These are phyloP conservation scores for Pseudochaenichthys georgianus DNA, from an alignment of 2,797 vertebrate genomes.

Conservation along the genomic window DNA sequence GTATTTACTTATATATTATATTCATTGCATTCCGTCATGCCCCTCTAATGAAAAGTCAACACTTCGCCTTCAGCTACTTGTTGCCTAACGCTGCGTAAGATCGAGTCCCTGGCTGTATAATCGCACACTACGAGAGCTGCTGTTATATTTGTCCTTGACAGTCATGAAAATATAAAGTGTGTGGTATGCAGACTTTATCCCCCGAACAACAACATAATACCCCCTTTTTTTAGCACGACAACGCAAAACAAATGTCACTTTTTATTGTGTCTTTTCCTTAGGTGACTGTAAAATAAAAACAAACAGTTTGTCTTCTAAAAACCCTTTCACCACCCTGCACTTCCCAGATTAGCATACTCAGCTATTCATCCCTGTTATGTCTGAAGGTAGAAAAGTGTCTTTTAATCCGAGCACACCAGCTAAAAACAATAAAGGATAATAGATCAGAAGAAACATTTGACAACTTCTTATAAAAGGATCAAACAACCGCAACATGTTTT, in stretches of 20 bases:
- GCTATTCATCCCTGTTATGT: constrained; percentile 45
- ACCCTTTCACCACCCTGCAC: constrained; percentile 22
- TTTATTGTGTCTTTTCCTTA: background rate
- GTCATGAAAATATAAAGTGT: constrained; percentile 12
- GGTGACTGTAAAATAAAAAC: constrained; percentile 30
- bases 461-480: constrained; percentile 31
- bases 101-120: constrained; percentile 15
- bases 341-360: constrained; percentile 42
- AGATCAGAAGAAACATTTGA: constrained; percentile 19
- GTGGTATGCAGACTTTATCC: constrained; percentile 22
- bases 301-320: constrained; percentile 35
- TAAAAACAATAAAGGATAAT: constrained; percentile 46
- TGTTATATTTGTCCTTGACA: constrained; percentile 22
- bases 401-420: constrained; percentile 37
- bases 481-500: constrained; percentile 26
- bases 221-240: constrained; percentile 9
- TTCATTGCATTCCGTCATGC: background rate
- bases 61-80: constrained; percentile 13
- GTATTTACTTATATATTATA: background rate
- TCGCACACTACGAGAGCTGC: constrained; percentile 25
- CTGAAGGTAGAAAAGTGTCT: constrained; percentile 23
- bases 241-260: constrained; percentile 15
- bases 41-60: constrained; percentile 25
- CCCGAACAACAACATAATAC: background rate
- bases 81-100: constrained; percentile 41